phyloP scores from a whole-genome alignment of 2,888 invertebrate species.

The Keiferia lycopersicella region DNA sequence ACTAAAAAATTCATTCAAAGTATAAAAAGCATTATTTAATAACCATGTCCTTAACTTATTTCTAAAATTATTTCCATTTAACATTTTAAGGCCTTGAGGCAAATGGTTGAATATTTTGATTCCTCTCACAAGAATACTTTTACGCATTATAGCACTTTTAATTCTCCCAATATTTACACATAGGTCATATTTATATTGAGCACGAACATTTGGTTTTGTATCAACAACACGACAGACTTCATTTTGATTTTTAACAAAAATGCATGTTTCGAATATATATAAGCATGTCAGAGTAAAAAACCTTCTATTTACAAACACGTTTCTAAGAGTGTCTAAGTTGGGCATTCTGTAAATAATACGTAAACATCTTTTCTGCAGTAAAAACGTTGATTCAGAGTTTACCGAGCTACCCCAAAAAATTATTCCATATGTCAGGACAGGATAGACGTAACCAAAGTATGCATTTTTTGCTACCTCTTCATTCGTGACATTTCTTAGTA shows the following conservation, averaged over 20 bases:
- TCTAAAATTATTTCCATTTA: not conserved
- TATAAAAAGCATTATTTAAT: no score
- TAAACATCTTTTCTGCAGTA: not conserved
- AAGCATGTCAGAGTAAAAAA: not conserved
- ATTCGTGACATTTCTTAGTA: not conserved
- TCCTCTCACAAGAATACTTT: no score
- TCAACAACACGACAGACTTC: no score
- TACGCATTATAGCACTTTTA: no score
- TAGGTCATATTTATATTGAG: no score
- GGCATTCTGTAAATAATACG: not conserved
- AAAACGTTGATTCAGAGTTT: not conserved
- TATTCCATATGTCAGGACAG: not conserved
- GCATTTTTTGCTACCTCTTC: not conserved
- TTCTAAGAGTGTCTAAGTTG: not conserved
- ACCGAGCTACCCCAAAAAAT: not conserved
- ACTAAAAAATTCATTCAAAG: no score
- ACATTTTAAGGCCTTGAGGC: not conserved
- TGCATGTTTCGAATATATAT: no score
- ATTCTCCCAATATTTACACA: no score
- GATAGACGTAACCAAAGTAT: not conserved
- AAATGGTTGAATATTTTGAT: no score
- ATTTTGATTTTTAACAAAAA: no score
- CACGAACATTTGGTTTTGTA: no score
- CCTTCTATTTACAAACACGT: not conserved
- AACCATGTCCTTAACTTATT: no score